Evolutionary conservation across 1,140 invertebrate species (phyloP).

Genomic region (Saccostrea echinata): DNA sequence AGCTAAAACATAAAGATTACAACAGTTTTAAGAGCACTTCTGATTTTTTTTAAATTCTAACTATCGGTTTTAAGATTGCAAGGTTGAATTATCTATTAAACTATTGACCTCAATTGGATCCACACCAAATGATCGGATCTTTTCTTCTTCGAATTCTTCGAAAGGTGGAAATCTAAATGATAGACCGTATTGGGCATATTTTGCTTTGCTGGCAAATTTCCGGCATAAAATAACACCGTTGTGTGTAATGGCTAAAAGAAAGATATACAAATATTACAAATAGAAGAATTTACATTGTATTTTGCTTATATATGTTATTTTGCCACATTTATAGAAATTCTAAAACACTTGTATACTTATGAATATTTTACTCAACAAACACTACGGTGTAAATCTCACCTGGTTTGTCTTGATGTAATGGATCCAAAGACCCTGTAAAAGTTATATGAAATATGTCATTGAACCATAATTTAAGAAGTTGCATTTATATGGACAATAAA

Average conservation of each 20-base stretch:
- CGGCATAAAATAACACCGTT: background rate
- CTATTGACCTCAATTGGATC: background rate
- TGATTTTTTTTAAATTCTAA: background rate
- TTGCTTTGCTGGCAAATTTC: background rate
- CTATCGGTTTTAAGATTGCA: background rate
- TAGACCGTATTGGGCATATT: background rate
- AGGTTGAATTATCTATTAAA: background rate
- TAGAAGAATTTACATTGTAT: background rate
- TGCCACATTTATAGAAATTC: background rate
- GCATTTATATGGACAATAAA: background rate
- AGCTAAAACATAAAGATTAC: background rate
- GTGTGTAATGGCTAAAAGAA: background rate
- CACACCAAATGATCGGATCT: background rate
- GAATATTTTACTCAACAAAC: background rate
- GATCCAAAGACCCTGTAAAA: background rate
- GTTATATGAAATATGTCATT: background rate
- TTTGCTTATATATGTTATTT: background rate
- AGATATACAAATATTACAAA: background rate
- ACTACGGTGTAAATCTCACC: background rate
- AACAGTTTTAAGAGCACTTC: background rate
- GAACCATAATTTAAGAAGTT: background rate
- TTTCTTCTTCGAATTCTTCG: background rate
- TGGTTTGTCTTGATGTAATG: constrained; percentile 5
- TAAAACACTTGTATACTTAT: background rate
- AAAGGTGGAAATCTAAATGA: background rate